Conservation (phyloP, 2,797 vertebrate genomes). For the Gallinago stenura region DNA sequence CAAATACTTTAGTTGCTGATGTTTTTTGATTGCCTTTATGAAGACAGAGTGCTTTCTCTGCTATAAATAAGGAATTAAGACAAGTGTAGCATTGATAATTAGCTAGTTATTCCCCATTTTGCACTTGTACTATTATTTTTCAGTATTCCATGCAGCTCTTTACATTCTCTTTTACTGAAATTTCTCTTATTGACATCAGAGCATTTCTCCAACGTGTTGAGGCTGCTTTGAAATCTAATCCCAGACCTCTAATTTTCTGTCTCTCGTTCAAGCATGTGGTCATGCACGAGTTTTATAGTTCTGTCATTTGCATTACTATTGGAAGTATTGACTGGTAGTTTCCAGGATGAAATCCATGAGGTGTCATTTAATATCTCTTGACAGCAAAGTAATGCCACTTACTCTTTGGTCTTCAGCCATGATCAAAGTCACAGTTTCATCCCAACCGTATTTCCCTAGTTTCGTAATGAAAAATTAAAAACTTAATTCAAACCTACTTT, state of each 20-base stretch:
- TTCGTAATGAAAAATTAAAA: constrained; percentile 3
- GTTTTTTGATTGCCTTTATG: not conserved
- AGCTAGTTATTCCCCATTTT: not conserved
- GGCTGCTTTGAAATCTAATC: not conserved
- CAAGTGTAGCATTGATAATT: not conserved
- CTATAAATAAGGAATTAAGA: not conserved
- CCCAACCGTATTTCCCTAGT: not conserved
- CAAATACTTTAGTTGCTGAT: not conserved
- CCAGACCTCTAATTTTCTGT: not conserved
- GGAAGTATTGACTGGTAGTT: not conserved
- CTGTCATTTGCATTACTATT: not conserved
- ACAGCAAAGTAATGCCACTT: not conserved
- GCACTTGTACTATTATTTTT: not conserved
- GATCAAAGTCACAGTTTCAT: not conserved
- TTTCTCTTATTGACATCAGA: not conserved
- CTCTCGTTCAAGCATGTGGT: not conserved
- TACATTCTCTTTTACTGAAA: not conserved
- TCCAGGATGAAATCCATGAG: not conserved
- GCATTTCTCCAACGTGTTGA: fast-evolving
- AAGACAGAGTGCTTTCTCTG: not conserved
- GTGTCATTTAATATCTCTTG: not conserved
- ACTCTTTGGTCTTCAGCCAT: not conserved
- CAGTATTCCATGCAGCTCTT: not conserved
- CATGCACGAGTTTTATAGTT: not conserved
- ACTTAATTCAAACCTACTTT: not conserved